These are phyloP conservation scores for Smittia aterrima DNA, from an alignment of 2,888 invertebrate genomes.

Conservation along the genomic window DNA sequence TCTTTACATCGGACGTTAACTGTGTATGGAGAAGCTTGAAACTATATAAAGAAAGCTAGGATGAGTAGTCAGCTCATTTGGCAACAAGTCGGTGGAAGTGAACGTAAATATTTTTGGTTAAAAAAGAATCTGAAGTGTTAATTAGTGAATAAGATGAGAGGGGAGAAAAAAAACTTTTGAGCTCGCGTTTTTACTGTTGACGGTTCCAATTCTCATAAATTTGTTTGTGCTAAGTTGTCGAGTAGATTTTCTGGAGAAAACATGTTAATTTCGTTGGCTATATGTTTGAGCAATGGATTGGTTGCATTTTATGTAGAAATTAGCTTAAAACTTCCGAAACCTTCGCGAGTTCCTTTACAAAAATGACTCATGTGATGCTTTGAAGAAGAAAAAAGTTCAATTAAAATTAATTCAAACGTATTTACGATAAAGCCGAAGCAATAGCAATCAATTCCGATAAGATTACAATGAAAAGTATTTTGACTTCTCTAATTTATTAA, in stretches of 20 bases:
- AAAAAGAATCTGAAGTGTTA: background rate
- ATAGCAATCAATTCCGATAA: no score
- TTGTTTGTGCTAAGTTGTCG: constrained; percentile 25
- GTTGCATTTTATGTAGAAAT: background rate
- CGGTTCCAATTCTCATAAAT: constrained; percentile 32
- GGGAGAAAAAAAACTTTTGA: background rate
- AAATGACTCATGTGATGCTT: no score
- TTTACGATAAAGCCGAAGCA: no score
- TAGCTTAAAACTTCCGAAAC: background rate
- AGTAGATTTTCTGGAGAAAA: background rate
- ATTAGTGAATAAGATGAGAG: background rate
- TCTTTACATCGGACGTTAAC: no score
- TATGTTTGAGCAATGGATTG: background rate
- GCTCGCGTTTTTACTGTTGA: constrained; percentile 4
- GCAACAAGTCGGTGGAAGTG: background rate
- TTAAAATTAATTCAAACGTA: no score
- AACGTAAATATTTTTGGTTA: no score
- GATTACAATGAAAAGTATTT: no score
- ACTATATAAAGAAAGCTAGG: no score
- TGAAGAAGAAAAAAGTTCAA: no score
- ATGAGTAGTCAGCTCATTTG: no score
- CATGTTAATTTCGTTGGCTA: constrained; percentile 19
- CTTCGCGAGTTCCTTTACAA: background rate
- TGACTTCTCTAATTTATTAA: no score
- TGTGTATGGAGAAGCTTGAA: no score